Base-by-base conservation (phyloP, 2,797 vertebrate genomes). In the Aplochiton taeniatus region DNA sequence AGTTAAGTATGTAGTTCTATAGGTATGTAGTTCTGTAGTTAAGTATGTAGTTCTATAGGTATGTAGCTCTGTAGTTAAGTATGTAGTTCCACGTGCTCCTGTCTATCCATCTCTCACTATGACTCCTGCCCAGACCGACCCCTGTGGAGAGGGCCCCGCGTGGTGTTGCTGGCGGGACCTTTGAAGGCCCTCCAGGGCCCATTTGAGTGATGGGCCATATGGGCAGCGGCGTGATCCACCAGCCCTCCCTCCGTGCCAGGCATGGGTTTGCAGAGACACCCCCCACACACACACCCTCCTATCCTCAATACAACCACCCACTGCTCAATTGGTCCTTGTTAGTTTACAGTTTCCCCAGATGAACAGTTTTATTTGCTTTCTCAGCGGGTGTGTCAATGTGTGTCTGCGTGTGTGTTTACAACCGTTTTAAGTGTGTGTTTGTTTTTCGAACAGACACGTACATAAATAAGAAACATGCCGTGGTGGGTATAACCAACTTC, bases 191-290 rank as follows among this genome's bases (percentile, higher is more conserved):
- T 80, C 78, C 75, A 70, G 7, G 79, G 65, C 72, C 65, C 75
- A 79, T 74, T 85, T 90, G 90, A 92, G 85, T 91, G 91, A 92
- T 87, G 67, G 86, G 85, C 90, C 91, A 91, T 87, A 90, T 92
- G 90, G 90, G 82, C 78, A 51, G 65, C 77, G 78, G 77, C 86
- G 83, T 83, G 84, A 87, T 86, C 87, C 84, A 82, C 78, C 72
- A 81, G 71, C 75, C 83, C 31, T 78, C 86, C 88, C 60, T 16
- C 83, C 52, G 83, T 80, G 82, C 76, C 77, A 80, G 74, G 82
- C 78, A 79, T 77, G 75, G 44, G 13, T 14, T 6, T 18, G 48
- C 56, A 16, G 68, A 52, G 17, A n/a, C 74, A 64, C 68, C 12
- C 44, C 18, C 44, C 17, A 11, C 18, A 53, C 16, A 19, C 12